These are phyloP conservation scores for Cichlasoma orientale DNA, from an alignment of 2,797 vertebrate species.

Conservation along the genomic window DNA sequence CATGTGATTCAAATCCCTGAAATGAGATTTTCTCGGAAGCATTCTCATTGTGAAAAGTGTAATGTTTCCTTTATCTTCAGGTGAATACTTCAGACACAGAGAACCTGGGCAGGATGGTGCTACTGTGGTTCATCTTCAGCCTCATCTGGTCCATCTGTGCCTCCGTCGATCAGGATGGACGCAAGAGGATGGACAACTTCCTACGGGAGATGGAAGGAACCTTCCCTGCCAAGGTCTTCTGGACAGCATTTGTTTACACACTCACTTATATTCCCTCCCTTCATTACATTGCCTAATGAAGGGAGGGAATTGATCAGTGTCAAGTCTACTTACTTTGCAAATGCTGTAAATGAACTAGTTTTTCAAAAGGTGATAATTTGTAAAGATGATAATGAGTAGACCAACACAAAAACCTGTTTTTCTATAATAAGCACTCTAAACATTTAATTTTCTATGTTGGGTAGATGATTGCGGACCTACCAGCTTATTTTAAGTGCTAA, in stretches of 20 bases:
- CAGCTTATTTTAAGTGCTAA: neutral
- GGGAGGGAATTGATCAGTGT: neutral
- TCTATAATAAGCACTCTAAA: neutral
- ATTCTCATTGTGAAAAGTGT: neutral
- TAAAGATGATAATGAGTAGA: neutral
- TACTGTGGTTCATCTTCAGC: slow-evolving; percentile 84
- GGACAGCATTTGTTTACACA: neutral
- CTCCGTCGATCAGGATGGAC: slow-evolving; percentile 85
- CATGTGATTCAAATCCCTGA: too few species aligned
- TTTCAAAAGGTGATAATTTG: neutral
- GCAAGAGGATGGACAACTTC: slow-evolving; percentile 83
- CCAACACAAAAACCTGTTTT: neutral
- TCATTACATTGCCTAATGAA: neutral
- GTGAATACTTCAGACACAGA: slow-evolving; percentile 51
- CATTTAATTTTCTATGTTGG: neutral
- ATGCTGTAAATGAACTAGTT: accelerated
- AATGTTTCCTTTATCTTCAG: slow-evolving; percentile 21
- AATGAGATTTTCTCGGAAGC: too few species aligned
- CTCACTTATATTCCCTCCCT: neutral
- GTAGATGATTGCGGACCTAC: neutral
- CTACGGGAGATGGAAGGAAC: slow-evolving; percentile 82
- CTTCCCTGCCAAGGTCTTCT: slow-evolving; percentile 72
- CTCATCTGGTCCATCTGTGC: slow-evolving; percentile 87
- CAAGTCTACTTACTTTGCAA: neutral
- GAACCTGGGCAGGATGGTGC: slow-evolving; percentile 56